Conservation (phyloP, 2,888 invertebrate genomes). For the Caradrina kadenii region DNA sequence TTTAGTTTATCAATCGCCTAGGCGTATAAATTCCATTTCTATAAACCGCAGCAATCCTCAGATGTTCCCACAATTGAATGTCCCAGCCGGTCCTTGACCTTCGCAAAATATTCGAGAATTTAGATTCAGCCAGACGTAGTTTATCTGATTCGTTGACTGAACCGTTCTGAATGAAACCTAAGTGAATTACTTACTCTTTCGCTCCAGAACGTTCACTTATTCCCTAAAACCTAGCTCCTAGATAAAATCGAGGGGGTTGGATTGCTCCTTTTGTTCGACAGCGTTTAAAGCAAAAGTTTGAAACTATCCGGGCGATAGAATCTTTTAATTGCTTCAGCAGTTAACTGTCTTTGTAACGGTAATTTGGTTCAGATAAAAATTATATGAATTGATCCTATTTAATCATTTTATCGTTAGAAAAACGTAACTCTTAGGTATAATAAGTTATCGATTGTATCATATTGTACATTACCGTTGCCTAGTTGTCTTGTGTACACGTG, state of each 20-base stretch:
- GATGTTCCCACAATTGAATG: not conserved
- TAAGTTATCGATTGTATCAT: not conserved
- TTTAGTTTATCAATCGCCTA: slow-evolving; percentile 5
- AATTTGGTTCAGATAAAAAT: slow-evolving; percentile 7
- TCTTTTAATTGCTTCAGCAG: slow-evolving; percentile 28
- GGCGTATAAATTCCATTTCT: slow-evolving; percentile 21
- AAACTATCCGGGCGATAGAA: slow-evolving; percentile 48
- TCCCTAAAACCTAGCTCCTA: slow-evolving; percentile 28
- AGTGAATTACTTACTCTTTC: slow-evolving; percentile 49
- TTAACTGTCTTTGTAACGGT: slow-evolving; percentile 12
- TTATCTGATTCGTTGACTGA: slow-evolving; percentile 38
- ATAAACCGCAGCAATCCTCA: slow-evolving; percentile 23
- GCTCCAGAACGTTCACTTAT: slow-evolving; percentile 41
- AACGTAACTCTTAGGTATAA: not conserved
- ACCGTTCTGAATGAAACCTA: slow-evolving; percentile 51
- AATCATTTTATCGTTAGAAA: not conserved
- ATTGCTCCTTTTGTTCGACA: slow-evolving; percentile 33
- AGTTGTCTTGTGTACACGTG: slow-evolving; percentile 79
- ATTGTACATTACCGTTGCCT: slow-evolving; percentile 77
- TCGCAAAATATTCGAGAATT: slow-evolving; percentile 34
- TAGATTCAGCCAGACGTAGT: slow-evolving; percentile 45
- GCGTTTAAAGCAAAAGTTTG: slow-evolving; percentile 37
- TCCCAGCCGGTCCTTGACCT: slow-evolving; percentile 36
- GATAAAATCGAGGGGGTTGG: slow-evolving; percentile 25
- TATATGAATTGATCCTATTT: not conserved